phyloP scores from a whole-genome alignment of 2,888 invertebrate genomes.

The Tachystola acroxantha region DNA sequence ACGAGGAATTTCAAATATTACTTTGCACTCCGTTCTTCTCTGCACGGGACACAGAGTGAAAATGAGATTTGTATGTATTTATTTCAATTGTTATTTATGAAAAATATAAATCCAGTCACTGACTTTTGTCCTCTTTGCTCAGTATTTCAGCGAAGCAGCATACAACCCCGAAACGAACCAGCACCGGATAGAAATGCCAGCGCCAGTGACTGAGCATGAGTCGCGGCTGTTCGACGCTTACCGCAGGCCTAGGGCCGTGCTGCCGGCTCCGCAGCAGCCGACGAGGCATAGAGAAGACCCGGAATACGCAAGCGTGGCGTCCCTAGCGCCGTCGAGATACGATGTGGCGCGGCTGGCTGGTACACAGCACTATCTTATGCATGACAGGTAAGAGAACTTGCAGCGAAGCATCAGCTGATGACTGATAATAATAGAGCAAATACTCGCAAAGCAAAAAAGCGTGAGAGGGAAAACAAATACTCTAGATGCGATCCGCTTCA shows the following conservation, averaged over 20 bases:
- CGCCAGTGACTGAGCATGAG: conserved; percentile 68
- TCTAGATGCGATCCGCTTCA: too few species aligned
- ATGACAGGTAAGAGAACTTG: conserved; percentile 53
- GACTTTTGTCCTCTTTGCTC: conserved; percentile 16
- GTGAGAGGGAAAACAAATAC: too few species aligned
- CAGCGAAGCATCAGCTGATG: too few species aligned
- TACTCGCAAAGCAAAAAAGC: too few species aligned
- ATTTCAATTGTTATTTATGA: too few species aligned
- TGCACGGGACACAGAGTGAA: too few species aligned
- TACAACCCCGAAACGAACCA: conserved; percentile 93
- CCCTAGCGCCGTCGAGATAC: conserved; percentile 55
- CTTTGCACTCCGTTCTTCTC: too few species aligned
- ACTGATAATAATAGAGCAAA: too few species aligned
- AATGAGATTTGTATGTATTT: too few species aligned
- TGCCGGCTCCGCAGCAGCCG: conserved; percentile 58
- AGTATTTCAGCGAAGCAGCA: conserved; percentile 95
- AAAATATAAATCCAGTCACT: too few species aligned
- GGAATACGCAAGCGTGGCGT: conserved; percentile 67
- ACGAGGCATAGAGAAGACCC: conserved; percentile 56
- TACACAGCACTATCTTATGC: conserved; percentile 58
- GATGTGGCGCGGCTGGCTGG: conserved; percentile 46
- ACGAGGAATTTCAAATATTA: too few species aligned
- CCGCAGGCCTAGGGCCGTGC: conserved; percentile 56
- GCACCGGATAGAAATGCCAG: conserved; percentile 73
- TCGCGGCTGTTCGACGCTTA: conserved; percentile 73